phyloP scores from a whole-genome alignment of 2,113 vertebrate genomes.

The Sebastes fasciatus region DNA sequence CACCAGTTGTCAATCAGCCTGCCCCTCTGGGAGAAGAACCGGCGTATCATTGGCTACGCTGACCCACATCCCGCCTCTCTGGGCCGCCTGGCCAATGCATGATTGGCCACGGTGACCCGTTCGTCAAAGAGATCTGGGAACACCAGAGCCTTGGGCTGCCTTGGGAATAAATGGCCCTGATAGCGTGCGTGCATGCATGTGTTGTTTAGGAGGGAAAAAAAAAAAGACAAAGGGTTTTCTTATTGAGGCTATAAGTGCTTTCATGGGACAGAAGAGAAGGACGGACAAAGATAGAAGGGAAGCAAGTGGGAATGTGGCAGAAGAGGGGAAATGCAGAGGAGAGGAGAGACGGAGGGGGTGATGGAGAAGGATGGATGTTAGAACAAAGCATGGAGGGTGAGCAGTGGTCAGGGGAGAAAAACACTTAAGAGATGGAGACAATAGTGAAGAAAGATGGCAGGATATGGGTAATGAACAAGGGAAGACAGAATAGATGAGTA shows the following conservation, averaged over 20 bases:
- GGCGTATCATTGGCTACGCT: constrained; percentile 63
- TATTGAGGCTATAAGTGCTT: constrained; percentile 53
- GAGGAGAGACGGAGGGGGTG: constrained; percentile 12
- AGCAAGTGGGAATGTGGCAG: constrained; percentile 5
- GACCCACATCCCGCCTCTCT: constrained; percentile 75
- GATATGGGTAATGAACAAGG: not conserved
- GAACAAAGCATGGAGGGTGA: not conserved
- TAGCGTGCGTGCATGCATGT: constrained; percentile 64
- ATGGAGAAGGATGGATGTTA: not conserved
- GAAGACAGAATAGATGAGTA: not conserved
- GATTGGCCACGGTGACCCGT: constrained; percentile 83
- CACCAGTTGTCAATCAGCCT: constrained; percentile 78
- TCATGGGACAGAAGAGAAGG: constrained; percentile 39
- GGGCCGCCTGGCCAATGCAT: constrained; percentile 71
- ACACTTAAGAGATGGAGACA: constrained; percentile 7
- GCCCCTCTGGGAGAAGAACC: constrained; percentile 47
- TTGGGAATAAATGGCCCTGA: constrained; percentile 81
- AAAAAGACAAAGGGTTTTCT: constrained; percentile 72
- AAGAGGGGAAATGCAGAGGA: not conserved
- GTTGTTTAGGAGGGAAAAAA: constrained; percentile 60
- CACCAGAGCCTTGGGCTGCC: constrained; percentile 72
- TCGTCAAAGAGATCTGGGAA: constrained; percentile 75
- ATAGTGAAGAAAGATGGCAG: not conserved
- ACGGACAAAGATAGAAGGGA: constrained; percentile 35
- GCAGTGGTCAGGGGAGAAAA: not conserved